Base-by-base conservation (phyloP, 2,113 vertebrate genomes). In the Sinocyclocheilus grahami region DNA sequence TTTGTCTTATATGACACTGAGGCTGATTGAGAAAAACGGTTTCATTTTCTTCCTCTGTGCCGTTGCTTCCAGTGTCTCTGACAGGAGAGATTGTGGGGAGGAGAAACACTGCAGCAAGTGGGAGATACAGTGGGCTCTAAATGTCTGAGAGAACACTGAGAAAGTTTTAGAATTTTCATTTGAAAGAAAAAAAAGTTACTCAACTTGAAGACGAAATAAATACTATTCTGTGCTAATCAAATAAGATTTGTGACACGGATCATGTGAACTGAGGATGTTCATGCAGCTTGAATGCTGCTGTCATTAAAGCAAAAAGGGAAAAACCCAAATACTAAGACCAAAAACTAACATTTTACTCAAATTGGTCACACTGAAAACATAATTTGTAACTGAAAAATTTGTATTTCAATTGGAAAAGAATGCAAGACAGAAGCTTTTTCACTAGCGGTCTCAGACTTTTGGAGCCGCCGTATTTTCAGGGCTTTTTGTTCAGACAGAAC, bases 1-100 rank as follows among this genome's bases (percentile, higher is more conserved):
- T 83, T 86, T 87, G 46, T 80, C 53, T 85, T 78, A 42, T 75
- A 77, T 65, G 86, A 82, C 80, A 58, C 71, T 78, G 81, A 77
- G 37, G 58, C 51, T 42, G 30, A 75, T 80, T 27, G 48, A 82
- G 53, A 87, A 74, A 82, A 83, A 69, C 67, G 16, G 14, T 16
- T 89, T 71, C 65, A 69, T 58, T 77, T 88, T 84, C 60, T 72
- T 55, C 18, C 24, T 39, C 16, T 69, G 16, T 80, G 74, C 65
- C 42, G 2, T 37, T 27, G 33, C 79, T 85, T 78, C 77, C 33
- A 83, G 48, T 58, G 37, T 60, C 77, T 78, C 65, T 48, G 83
- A 60, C 84, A 71, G 30, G 18, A 82, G 60, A 78, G 53, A 85
- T 65, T 20, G 39, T 80, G 75, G 63, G 83, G 37, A 1, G 42